Base-by-base conservation (phyloP, 2,113 vertebrate genomes). In the Chaetura pelagica region DNA sequence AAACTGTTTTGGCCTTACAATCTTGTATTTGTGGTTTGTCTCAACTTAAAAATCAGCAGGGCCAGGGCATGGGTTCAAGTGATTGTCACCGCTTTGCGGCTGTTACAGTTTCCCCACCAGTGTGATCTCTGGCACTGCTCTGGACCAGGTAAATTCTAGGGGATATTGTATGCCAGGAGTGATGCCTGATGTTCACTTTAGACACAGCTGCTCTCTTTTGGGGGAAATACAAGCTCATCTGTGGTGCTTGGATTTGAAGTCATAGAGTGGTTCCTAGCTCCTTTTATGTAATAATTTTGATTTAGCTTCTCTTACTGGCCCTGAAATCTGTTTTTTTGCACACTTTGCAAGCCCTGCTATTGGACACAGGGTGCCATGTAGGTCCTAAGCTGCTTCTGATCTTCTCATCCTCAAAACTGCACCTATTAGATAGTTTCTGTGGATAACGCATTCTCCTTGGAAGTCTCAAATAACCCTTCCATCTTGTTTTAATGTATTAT, bases 91-190 rank as follows among this genome's bases (percentile, higher is more conserved):
- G 9, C 34, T 64, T 72, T 48, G 22, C 77, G 72, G 30, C 21
- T 38, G 15, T 29, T 26, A 9, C 0, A 0, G 18, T 76, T 78
- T 46, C 9, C 14, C 9, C 7, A 12, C 24, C 59, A 44, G 13
- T 29, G 29, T 73, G 40, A 29, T 62, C 27, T 57, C 38, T 63
- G 21, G 24, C 7, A 15, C 26, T 67, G 10, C 57, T 87, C 67
- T 29, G 42, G 23, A 19, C 19, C 18, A 69, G 13, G 18, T 52
- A 69, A 74, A 59, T 75, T 79, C 24, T 42, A 10, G 26, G n/a
- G 4, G 6, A 22, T 84, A 30, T 69, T 22, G 38, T 2, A 35
- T 87, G n/a, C 19, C 30, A 46, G 21, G 9, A 52, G 7, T 18
- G 35, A 52, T 79, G 18, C 20, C 9, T 1, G 0, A 2, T 51